Evolutionary conservation across 2,113 vertebrate species (phyloP).

Genomic region (Bos javanicus): DNA sequence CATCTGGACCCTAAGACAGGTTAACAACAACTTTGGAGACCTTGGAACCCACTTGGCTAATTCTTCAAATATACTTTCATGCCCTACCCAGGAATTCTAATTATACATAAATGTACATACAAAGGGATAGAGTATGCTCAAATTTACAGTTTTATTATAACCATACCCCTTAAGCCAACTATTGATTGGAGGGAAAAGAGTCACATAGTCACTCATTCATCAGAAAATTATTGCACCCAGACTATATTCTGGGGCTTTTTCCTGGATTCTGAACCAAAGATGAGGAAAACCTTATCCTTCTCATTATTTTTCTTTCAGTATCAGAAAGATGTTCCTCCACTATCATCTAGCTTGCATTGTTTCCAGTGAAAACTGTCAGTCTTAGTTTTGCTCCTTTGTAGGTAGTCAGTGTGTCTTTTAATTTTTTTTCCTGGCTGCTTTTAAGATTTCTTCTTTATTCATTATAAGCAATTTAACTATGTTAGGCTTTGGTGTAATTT

Average conservation of each 20-base stretch:
- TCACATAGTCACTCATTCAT: not conserved
- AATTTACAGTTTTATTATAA: not conserved
- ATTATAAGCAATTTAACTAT: not conserved
- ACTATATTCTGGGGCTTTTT: not conserved
- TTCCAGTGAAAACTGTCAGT: not conserved
- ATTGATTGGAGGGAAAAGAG: not conserved
- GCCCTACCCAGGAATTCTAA: not conserved
- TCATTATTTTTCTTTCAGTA: not conserved
- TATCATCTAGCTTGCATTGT: not conserved
- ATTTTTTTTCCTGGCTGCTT: not conserved
- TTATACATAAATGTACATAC: not conserved
- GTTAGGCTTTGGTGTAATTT: not conserved
- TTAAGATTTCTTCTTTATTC: not conserved
- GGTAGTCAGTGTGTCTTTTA: not conserved
- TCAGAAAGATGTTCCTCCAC: not conserved
- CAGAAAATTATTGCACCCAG: not conserved
- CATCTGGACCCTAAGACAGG: conserved; percentile 67
- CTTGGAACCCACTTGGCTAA: not conserved
- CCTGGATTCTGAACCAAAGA: not conserved
- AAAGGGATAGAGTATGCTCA: not conserved
- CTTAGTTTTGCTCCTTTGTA: not conserved
- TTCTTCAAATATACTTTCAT: not conserved
- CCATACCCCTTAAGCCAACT: not conserved
- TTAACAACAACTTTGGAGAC: conserved; percentile 68
- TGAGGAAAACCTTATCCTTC: not conserved